Evolutionary conservation across 2,113 vertebrate species (phyloP), one percentile per base, ranked within the genome.

Genomic region (Passerina amoena): DNA sequence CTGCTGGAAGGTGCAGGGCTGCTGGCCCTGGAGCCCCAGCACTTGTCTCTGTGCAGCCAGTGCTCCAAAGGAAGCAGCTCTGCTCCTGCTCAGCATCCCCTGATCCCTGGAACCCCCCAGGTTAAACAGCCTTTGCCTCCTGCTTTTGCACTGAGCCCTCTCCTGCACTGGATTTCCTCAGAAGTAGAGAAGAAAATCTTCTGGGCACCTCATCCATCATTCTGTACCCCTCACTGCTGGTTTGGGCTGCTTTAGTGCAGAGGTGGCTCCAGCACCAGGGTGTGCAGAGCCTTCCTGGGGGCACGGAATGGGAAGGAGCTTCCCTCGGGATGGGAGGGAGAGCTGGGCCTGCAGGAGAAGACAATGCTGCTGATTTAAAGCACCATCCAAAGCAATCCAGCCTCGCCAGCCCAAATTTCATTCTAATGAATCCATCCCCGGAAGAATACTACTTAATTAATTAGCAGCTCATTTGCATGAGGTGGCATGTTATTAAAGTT

Each of bases 381-480:
- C 88, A 21, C 56, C 13, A 21, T 87, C 86, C 70, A 72, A 71
- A 86, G 89, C 79, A 40, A 7, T 23, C 12, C 8, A 7, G 60
- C 75, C 83, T 90, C 53, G 2, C 60, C 83, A 65, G 53, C 47
- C 93, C 94, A 90, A 88, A 96, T 90, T 86, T 92, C 80, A 89
- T 92, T 83, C 94, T 96, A 95, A 97, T 95, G 95, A 97, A 95
- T 95, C 96, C 85, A 70, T 96, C 82, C 97, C 95, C 51, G 7
- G 88, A 98, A 98, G 97, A 97, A 91, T 82, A 92, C 92, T 96
- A 93, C 65, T 97, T 98, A 98, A 98, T 98, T 98, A 98, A 98
- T 98, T 98, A 98, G 96, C 94, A 96, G 69, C 93, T 97, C 92
- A 97, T 98, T 98, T 98, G 96, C 97, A 98, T 96, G 92, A 97